Evolutionary conservation across 1,140 invertebrate genomes (phyloP), one percentile per base, ranked within the genome.

Genomic region (Danaus melanippus): DNA sequence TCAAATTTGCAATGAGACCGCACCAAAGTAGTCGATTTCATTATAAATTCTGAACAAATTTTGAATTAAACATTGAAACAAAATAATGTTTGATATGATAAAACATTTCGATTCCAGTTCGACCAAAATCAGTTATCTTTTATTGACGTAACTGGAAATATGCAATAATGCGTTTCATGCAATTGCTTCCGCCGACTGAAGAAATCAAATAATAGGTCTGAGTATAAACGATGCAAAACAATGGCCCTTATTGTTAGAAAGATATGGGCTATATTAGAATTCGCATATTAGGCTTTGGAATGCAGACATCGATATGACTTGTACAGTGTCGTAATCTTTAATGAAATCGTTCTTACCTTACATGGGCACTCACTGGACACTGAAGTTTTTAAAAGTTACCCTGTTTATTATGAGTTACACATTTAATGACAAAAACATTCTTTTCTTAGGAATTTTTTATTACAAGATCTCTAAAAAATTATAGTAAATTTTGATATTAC

Each of bases 171-270:
- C 56, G 58, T 54, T 62, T 56, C 54, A 65, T 61, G 70, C 73
- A 68, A 69, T 69, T 57, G 64, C 70, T 73, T 76, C 73, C 70
- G 73, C 53, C 58, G 63, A 58, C 64, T 76, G 69, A 73, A 67
- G 73, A 73, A 76, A 75, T 64, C 67, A 70, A 71, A 73, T 73
- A 68, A 66, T 64, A 60, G 61, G 47, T 58, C 50, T 51, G 32
- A 51, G 48, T 48, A 51, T 49, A 53, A 52, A 32, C 21, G 21
- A 32, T 32, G 21, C 42, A 43, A 51, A 40, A 53, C 53, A 46
- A 48, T 60, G 21, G 53, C 45, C 44, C 40, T 17, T 60, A 56
- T 32, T 15, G 10, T 21, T 8, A 8, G 10, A 9, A 7, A 8
- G 10, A 48, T 56, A 60, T 21, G 17, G 49, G 40, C 12, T 56